phyloP scores from a whole-genome alignment of 2,888 invertebrate species.

The Melangyna quadrimaculata region DNA sequence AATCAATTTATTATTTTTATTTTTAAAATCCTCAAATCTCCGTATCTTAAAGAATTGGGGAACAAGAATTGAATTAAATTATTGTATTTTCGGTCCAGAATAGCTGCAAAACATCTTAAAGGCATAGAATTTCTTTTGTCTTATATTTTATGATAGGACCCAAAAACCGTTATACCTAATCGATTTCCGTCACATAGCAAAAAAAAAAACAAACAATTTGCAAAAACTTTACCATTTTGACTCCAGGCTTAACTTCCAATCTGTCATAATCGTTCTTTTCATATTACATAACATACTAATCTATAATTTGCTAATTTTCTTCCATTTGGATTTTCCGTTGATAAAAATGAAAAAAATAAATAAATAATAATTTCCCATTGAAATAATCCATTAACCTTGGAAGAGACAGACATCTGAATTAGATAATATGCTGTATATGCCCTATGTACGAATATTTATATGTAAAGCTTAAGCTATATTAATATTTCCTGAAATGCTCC shows the following conservation, averaged over 20 bases:
- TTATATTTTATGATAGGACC: not conserved
- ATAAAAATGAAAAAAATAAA: not conserved
- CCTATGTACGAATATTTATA: not conserved
- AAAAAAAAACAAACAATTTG: not conserved
- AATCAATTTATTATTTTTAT: too few relatives aligned
- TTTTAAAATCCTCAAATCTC: too few relatives aligned
- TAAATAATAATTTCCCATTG: slow-evolving; percentile 8
- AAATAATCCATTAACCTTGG: slow-evolving; percentile 33
- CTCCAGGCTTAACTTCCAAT: not conserved
- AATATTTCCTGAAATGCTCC: slow-evolving; percentile 39
- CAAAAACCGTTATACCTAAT: not conserved
- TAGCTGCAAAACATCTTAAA: not conserved
- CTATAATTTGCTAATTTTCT: slow-evolving; percentile 9
- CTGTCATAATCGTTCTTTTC: slow-evolving; percentile 5
- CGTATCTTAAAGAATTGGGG: too few relatives aligned
- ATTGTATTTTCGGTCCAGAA: too few relatives aligned
- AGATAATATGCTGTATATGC: not conserved
- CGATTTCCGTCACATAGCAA: not conserved
- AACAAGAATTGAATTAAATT: too few relatives aligned
- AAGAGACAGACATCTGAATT: slow-evolving; percentile 19
- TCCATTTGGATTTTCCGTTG: not conserved
- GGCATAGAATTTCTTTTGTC: not conserved
- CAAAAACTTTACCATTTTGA: not conserved
- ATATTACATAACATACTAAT: not conserved
- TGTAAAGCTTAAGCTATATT: not conserved